phyloP scores from a whole-genome alignment of 1,140 invertebrate genomes.

The Ceratosolen solmsi region DNA sequence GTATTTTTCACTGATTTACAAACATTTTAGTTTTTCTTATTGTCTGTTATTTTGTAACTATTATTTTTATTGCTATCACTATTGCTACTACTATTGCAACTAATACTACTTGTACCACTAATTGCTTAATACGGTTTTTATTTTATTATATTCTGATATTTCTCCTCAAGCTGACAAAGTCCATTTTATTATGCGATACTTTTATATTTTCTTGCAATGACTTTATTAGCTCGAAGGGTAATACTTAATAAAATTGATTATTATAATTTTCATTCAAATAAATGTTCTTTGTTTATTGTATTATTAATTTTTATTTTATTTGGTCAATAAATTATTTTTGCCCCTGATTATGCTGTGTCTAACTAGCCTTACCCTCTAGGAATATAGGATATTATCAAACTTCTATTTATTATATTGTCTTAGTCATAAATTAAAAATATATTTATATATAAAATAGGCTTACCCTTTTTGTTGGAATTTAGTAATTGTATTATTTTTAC shows the following conservation, averaged over 20 bases:
- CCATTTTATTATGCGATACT: neutral
- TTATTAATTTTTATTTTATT: conserved; percentile 33
- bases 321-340: conserved; percentile 1
- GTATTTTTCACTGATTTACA: conserved; percentile 72
- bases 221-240: neutral
- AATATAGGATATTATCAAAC: conserved; percentile 63
- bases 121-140: neutral
- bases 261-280: neutral
- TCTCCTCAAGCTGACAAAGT: conserved; percentile 1
- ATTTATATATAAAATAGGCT: conserved; percentile 54
- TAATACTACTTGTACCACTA: conserved; percentile 40
- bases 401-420: conserved; percentile 65
- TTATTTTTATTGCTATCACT: conserved; percentile 37
- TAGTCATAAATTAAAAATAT: conserved; percentile 53
- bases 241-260: no score
- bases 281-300: neutral
- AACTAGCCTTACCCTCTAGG: conserved; percentile 67
- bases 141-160: neutral
- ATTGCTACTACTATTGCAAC: conserved; percentile 47
- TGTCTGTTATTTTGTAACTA: conserved; percentile 46
- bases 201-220: neutral
- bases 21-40: conserved; percentile 65
- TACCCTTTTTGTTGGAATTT: conserved; percentile 36
- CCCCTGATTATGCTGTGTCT: conserved; percentile 57
- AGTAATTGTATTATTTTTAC: neutral